Conservation (phyloP, 2,888 invertebrate species). For the Autographa pulchrina region DNA sequence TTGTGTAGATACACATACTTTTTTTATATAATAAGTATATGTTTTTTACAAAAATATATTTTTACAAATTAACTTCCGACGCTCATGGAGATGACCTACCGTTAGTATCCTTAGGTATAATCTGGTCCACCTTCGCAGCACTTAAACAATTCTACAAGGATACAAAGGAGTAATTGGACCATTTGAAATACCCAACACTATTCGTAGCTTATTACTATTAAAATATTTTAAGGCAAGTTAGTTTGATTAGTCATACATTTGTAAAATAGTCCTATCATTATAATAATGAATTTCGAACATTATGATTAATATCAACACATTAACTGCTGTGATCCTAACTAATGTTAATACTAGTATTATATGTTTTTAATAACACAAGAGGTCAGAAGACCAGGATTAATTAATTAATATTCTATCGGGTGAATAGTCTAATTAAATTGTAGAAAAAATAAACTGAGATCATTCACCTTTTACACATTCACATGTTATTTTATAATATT, state of each 20-base stretch:
- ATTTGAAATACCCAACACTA: neutral
- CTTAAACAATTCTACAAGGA: no score
- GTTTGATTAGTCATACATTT: neutral
- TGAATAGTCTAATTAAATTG: constrained; percentile 14
- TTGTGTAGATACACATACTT: no score
- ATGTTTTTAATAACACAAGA: neutral
- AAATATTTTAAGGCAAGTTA: constrained; percentile 4
- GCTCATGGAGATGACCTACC: no score
- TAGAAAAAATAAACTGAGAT: constrained; percentile 24
- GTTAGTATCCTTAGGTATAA: no score
- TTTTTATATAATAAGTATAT: no score
- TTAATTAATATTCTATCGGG: neutral
- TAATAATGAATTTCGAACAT: constrained; percentile 11
- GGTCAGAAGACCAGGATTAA: neutral
- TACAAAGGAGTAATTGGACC: no score
- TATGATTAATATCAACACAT: constrained; percentile 9
- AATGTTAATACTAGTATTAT: neutral
- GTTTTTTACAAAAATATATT: no score
- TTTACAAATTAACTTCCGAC: no score
- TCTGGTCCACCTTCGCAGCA: no score
- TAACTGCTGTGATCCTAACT: neutral
- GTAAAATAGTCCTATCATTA: neutral
- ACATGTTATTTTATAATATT: neutral
- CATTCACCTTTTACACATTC: constrained; percentile 31
- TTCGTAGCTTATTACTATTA: neutral